Evolutionary conservation across 2,113 vertebrate genomes (phyloP), one percentile per base, ranked within the genome.

Genomic region (Oncorhynchus kisutch): DNA sequence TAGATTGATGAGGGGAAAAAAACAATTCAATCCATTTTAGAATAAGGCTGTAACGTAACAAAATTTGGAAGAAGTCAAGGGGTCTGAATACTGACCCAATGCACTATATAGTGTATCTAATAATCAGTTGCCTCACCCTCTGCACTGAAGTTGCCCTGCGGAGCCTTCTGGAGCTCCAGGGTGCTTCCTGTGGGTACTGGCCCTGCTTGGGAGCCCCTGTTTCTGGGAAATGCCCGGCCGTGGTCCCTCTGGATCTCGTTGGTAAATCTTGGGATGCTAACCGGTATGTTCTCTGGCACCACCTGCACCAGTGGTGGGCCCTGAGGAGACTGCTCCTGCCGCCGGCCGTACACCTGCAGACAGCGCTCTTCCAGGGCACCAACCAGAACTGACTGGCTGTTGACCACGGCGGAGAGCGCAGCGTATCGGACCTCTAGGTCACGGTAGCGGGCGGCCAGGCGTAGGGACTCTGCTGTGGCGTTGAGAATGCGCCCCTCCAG

Each of bases 401-500:
- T 99, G 11, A 99, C 98, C 65, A 97, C 81, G 12, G 95, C 94
- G 0, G 96, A 95, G 48, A 99, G 82, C 2, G 94, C 91, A 0
- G 97, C 90, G 0, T 97, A 99, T 85, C 95, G 96, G 25, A 82
- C 84, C 89, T 99, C 96, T 1, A 99, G 92, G 24, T 99, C 97
- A 72, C 93, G 94, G 91, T 99, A 99, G 51, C 94, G 93, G 1
- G 95, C 95, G 2, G 95, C 92, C 90, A 99, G 94, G 74, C 93
- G 95, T 75, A 99, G 14, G 80, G 96, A 97, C 86, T 98, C 98
- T 0, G 95, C 92, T 4, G 98, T 99, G 27, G 95, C 92, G 0
- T 99, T 99, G 0, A 99, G 96, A 81, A 99, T 92, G 77, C 96
- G 97, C 67, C 95, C 97, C 90, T 99, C 97, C 91, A 99, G 77